phyloP scores from a whole-genome alignment of 2,113 vertebrate genomes.

The Laterallus jamaicensis region DNA sequence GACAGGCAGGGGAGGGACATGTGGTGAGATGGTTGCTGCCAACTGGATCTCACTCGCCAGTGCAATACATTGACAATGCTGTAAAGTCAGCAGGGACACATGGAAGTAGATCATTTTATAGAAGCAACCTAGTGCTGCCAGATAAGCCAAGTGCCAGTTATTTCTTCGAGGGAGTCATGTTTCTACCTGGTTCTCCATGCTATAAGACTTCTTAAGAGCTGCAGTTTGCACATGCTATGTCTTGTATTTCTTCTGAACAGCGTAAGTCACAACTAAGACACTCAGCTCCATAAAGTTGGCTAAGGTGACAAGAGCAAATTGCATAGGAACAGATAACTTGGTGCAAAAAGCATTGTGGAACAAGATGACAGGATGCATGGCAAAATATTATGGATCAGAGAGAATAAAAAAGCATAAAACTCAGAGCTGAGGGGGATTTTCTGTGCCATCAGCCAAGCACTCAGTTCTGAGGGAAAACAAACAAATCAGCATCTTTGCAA shows the following conservation, averaged over 20 bases:
- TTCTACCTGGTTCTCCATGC: neutral
- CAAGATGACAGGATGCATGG: neutral
- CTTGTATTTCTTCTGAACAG: neutral
- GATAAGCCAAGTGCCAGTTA: neutral
- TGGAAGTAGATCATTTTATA: neutral
- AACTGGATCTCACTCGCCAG: neutral
- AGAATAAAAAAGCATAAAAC: neutral
- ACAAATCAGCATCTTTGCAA: neutral
- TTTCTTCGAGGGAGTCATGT: neutral
- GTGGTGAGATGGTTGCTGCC: neutral
- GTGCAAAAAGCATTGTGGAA: slow-evolving; percentile 15
- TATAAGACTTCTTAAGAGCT: neutral
- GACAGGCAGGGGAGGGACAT: neutral
- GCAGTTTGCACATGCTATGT: neutral
- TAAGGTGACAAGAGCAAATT: neutral
- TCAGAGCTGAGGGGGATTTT: neutral
- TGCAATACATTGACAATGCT: neutral
- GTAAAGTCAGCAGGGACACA: neutral
- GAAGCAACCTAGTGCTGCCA: neutral
- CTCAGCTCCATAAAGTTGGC: neutral
- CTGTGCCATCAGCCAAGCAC: neutral
- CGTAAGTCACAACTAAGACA: neutral
- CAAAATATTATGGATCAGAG: neutral
- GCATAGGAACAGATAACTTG: neutral
- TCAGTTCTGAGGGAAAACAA: neutral